Evolutionary conservation across 2,888 invertebrate genomes (phyloP).

Genomic region (Pemphredon lugubris): DNA sequence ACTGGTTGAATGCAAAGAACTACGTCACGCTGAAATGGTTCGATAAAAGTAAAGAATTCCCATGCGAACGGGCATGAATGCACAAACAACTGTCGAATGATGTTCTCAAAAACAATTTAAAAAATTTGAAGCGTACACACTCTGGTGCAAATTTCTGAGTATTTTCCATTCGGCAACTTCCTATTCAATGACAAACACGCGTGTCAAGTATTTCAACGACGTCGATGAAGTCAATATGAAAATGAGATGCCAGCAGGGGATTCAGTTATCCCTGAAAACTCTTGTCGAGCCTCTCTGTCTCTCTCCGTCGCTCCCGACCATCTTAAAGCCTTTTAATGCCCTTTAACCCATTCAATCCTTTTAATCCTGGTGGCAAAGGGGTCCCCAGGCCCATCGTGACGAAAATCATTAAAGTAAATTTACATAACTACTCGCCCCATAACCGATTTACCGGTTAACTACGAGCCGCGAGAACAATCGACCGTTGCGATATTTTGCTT

Average conservation of each 20-base stretch:
- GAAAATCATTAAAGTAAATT: slow-evolving; percentile 62
- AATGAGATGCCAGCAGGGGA: slow-evolving; percentile 3
- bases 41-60: too few species aligned
- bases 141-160: too few species aligned
- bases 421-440: slow-evolving; percentile 46
- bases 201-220: too few species aligned
- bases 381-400: slow-evolving; percentile 48
- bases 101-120: too few species aligned
- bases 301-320: slow-evolving; percentile 33
- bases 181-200: too few species aligned
- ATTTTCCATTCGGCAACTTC: too few species aligned
- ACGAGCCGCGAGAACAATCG: not conserved
- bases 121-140: too few species aligned
- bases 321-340: slow-evolving; percentile 47
- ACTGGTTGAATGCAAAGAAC: too few species aligned
- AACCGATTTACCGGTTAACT: slow-evolving; percentile 13
- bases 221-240: slow-evolving; percentile 4
- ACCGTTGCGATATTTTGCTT: not conserved
- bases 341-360: slow-evolving; percentile 52
- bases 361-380: slow-evolving; percentile 53
- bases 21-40: too few species aligned
- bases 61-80: too few species aligned
- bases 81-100: too few species aligned
- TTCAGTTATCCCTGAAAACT: slow-evolving; percentile 32
- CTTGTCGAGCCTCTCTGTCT: slow-evolving; percentile 13